phyloP scores from a whole-genome alignment of 1,140 invertebrate genomes.

The Megathymus violae region DNA sequence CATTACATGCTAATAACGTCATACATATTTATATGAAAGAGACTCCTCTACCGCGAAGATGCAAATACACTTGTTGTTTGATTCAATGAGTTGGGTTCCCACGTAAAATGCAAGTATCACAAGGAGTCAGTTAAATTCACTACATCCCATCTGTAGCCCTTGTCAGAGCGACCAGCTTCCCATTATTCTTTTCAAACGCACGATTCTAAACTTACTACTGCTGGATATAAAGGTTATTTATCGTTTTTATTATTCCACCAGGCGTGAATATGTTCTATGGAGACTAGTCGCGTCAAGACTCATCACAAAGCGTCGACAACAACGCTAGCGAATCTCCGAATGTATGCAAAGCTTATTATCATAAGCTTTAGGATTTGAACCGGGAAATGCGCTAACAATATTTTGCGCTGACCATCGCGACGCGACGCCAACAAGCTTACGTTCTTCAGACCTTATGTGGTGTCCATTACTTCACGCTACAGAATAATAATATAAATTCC shows the following conservation, averaged over 20 bases:
- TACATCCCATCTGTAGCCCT: constrained; percentile 31
- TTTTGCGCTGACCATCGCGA: constrained; percentile 42
- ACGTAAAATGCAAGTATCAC: constrained; percentile 27
- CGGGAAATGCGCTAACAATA: constrained; percentile 48
- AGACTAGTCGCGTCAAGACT: constrained; percentile 47
- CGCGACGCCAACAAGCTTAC: constrained; percentile 37
- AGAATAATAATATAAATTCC: constrained; percentile 6
- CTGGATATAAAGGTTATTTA: constrained; percentile 9
- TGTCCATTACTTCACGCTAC: constrained; percentile 8
- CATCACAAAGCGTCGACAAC: constrained; percentile 27
- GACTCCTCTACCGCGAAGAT: constrained; percentile 21
- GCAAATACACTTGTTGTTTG: constrained; percentile 35
- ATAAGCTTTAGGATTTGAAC: constrained; percentile 53
- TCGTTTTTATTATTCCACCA: constrained; percentile 28
- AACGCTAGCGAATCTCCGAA: constrained; percentile 37
- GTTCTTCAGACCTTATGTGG: constrained; percentile 23
- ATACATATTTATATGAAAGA: constrained; percentile 31
- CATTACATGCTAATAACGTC: constrained; percentile 31
- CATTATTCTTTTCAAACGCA: constrained; percentile 39
- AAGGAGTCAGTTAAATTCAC: constrained; percentile 30
- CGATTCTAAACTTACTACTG: constrained; percentile 30
- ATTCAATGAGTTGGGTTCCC: constrained; percentile 35
- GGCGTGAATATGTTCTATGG: constrained; percentile 34
- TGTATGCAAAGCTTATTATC: constrained; percentile 50
- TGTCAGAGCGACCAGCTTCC: constrained; percentile 39